Conservation (phyloP, 2,113 vertebrate genomes). For the Epinephelus cyanopodus region DNA sequence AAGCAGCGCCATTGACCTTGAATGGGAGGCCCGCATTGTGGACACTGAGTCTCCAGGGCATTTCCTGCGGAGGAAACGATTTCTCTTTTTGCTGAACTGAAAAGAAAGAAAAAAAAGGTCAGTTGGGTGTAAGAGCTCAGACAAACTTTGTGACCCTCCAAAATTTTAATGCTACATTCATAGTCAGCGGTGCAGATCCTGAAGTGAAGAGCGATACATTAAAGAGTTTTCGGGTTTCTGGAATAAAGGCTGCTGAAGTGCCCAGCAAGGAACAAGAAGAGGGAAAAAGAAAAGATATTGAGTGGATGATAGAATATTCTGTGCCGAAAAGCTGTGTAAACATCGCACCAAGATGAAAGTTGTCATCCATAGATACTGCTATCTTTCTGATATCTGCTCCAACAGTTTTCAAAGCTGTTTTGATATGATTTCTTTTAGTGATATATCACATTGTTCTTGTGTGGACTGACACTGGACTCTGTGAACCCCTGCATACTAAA, state of each 20-base stretch:
- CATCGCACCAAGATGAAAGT: neutral
- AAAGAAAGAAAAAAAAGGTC: constrained; percentile 30
- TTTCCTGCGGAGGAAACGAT: neutral
- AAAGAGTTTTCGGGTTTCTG: neutral
- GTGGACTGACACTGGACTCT: neutral
- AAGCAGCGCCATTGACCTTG: constrained; percentile 35
- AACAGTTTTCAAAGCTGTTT: neutral
- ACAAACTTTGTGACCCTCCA: constrained; percentile 41
- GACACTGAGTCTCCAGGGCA: constrained; percentile 24
- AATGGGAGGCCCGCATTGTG: constrained; percentile 9
- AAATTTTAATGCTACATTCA: constrained; percentile 9
- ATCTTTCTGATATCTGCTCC: neutral
- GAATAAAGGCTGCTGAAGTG: neutral
- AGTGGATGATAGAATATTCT: neutral
- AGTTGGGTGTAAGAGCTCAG: constrained; percentile 14
- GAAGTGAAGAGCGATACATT: neutral
- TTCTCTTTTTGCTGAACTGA: constrained; percentile 37
- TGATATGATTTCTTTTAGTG: neutral
- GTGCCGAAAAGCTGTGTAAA: neutral
- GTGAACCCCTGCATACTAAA: neutral
- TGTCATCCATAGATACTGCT: neutral
- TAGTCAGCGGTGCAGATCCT: constrained; percentile 19
- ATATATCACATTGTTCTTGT: neutral
- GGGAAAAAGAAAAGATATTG: neutral
- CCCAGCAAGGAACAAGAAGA: neutral